Evolutionary conservation across 2,797 vertebrate species (phyloP).

Genomic region (Capromys pilorides): DNA sequence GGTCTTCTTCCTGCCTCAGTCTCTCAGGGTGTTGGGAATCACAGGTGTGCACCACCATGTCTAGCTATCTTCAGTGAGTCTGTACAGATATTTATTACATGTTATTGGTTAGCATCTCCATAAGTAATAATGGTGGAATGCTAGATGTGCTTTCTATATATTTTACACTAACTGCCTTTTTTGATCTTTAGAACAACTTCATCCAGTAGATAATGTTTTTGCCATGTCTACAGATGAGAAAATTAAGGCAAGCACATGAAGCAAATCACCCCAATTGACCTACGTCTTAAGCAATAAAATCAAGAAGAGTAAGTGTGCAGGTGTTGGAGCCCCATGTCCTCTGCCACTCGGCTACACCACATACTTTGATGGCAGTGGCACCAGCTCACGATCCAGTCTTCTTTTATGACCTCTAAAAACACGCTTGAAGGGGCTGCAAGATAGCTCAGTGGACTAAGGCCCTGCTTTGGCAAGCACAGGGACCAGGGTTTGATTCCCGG

Average conservation of each 20-base stretch:
- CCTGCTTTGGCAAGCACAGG: too few relatives aligned
- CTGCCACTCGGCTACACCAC: background rate
- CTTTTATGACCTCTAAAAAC: conserved; percentile 30
- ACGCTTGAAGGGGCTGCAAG: background rate
- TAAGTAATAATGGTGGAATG: background rate
- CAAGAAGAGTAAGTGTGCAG: background rate
- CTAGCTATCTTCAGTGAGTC: background rate
- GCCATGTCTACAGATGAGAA: background rate
- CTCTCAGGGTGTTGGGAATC: background rate
- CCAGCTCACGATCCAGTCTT: background rate
- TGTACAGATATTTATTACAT: too few relatives aligned
- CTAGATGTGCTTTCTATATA: background rate
- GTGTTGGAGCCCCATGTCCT: background rate
- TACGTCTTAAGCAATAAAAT: background rate
- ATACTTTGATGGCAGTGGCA: background rate
- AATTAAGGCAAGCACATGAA: background rate
- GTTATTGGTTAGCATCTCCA: background rate
- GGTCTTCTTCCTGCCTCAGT: background rate
- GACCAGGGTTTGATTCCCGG: too few relatives aligned
- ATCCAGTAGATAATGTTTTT: background rate
- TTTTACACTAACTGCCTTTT: background rate
- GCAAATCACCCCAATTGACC: background rate
- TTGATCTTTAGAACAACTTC: background rate
- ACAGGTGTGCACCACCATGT: background rate
- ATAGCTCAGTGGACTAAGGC: too few relatives aligned